Conservation (phyloP, 2,797 vertebrate genomes). For the Anas bernieri region DNA sequence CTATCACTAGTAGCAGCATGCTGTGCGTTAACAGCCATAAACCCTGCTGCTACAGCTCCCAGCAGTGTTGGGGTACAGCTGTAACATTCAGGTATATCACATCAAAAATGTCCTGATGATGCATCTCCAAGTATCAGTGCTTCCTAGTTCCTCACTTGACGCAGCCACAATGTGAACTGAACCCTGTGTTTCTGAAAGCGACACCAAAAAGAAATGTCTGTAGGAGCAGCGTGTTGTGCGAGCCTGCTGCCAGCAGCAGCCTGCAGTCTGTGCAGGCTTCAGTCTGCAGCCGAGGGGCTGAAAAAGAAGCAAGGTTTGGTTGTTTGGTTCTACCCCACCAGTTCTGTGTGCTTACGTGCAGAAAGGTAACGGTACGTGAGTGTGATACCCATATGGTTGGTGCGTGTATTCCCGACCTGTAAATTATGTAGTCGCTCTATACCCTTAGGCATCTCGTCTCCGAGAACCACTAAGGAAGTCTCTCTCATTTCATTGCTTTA, state of each 20-base stretch:
- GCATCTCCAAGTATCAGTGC: neutral
- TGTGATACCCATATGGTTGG: neutral
- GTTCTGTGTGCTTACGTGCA: neutral
- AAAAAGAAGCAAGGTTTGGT: neutral
- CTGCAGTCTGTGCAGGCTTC: neutral
- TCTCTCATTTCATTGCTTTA: neutral
- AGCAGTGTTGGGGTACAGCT: neutral
- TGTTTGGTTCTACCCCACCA: neutral
- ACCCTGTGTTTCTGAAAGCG: neutral
- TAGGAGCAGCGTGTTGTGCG: neutral
- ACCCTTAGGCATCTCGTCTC: neutral
- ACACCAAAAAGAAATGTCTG: neutral
- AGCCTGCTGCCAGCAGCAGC: no score
- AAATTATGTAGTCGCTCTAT: neutral
- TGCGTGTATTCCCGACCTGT: neutral
- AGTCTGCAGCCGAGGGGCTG: fast-evolving
- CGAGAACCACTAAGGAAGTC: neutral
- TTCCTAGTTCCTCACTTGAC: neutral
- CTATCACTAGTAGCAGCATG: neutral
- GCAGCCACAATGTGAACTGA: neutral
- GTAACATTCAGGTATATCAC: neutral
- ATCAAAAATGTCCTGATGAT: neutral
- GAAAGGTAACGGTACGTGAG: neutral
- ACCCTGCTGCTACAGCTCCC: neutral
- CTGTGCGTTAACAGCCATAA: neutral